Evolutionary conservation across 30 jellyfish, hydroid and myxozoan species (phyloP), one percentile per base, ranked within the genome.

Genomic region (Nemopilema nomurai): DNA sequence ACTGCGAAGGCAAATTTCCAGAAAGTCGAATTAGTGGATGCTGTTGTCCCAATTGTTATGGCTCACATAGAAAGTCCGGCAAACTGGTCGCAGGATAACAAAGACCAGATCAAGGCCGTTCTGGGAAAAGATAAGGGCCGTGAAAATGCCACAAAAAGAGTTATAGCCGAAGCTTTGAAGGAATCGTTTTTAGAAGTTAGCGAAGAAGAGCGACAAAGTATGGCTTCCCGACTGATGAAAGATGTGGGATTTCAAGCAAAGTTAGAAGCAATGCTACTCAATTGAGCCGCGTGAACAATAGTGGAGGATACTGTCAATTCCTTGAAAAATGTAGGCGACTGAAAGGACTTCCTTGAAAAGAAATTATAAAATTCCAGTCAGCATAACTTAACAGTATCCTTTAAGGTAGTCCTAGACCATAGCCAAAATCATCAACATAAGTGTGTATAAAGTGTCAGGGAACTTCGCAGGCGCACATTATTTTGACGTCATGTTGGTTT

Each of bases 1-100:
- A 20, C 31, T 28, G 77, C 77, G 49, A 67, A 67, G 31, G 28
- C 77, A 1, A 26, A 28, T 67, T 67, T 67, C 77, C 33, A 28
- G 33, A 28, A 26, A 18, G 31, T 67, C 9, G 1, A 3, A 20
- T 21, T 26, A 25, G 77, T 1, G 31, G 77, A 67, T 67, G 77
- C 77, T 3, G 77, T 31, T 4, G 18, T 25, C 22, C 33, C 50
- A 26, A 67, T 28, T 25, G 31, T 67, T 49, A 20, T 67, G 77
- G 31, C 33, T 20, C 50, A n/a, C 28, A 6, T 26, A 67, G 77
- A 25, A 20, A 67, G 22, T 9, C 77, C 50, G 9, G 77, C 28
- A 31, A 28, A 67, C 9, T 26, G 28, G n/a, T 16, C 50, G 50
- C 6, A 67, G 3, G 50, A 67, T 1, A 3, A 21, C 24, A 16